Conservation (phyloP, 2,888 invertebrate species). For the Euproctis similis region DNA sequence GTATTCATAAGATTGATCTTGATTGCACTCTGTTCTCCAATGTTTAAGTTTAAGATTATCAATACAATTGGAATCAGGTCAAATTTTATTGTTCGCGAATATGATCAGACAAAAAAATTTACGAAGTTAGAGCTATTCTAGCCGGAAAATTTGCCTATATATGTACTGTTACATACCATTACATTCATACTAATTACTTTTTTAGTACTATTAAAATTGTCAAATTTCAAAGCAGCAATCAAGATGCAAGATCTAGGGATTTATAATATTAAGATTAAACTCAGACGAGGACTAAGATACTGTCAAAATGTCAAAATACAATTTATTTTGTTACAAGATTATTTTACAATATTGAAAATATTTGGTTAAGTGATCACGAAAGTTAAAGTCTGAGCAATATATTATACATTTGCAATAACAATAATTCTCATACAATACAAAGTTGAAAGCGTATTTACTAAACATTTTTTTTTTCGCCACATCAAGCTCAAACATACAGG, state of each 20-base stretch:
- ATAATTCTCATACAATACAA: constrained; percentile 19
- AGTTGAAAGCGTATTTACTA: constrained; percentile 44
- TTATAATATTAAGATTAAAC: too few species aligned
- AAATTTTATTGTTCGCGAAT: constrained; percentile 48
- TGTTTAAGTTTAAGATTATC: constrained; percentile 34
- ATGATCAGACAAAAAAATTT: constrained; percentile 29
- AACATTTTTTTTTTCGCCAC: constrained; percentile 38
- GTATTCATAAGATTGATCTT: constrained; percentile 17
- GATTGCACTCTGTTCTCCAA: constrained; percentile 29
- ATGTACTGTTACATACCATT: too few species aligned
- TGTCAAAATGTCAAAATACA: too few species aligned
- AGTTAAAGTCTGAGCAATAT: constrained; percentile 5
- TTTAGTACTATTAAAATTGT: too few species aligned
- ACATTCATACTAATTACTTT: too few species aligned
- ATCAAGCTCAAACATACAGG: constrained; percentile 27
- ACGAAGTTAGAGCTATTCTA: constrained; percentile 15
- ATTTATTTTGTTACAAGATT: too few species aligned
- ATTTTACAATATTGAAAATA: too few species aligned
- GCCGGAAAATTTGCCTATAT: too few species aligned
- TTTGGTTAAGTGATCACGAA: too few species aligned
- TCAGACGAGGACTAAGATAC: too few species aligned
- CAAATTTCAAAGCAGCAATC: too few species aligned
- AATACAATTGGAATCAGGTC: constrained; percentile 51
- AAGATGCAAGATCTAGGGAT: too few species aligned
- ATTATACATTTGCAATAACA: constrained; percentile 17